These are phyloP conservation scores for Hypsopygia costalis DNA, from an alignment of 2,888 invertebrate species.

Conservation along the genomic window DNA sequence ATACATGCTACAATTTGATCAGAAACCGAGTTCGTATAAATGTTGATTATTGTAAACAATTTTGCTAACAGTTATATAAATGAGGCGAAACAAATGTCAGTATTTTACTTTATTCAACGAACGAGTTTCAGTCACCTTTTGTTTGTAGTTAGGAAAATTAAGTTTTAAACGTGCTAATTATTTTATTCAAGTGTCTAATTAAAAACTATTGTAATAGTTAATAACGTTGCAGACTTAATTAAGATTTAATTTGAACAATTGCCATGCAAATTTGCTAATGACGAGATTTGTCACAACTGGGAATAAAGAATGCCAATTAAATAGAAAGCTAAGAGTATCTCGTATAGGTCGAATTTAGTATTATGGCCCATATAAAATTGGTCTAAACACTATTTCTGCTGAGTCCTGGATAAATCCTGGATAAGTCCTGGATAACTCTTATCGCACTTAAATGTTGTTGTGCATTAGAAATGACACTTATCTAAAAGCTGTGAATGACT, in stretches of 20 bases:
- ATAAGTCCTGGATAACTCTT: too few relatives aligned
- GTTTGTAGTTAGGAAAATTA: conserved; percentile 3
- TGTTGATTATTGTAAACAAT: not conserved
- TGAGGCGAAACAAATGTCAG: conserved; percentile 1
- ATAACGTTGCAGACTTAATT: conserved; percentile 9
- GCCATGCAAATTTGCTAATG: conserved; percentile 23
- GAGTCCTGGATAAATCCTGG: conserved; percentile 60
- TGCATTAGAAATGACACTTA: conserved; percentile 40
- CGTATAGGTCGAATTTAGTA: conserved; percentile 50
- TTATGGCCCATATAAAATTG: conserved; percentile 63
- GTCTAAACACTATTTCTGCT: conserved; percentile 57
- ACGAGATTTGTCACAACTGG: conserved; percentile 26
- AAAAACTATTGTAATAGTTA: conserved; percentile 8
- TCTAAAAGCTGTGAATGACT: conserved; percentile 43
- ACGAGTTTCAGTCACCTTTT: not conserved
- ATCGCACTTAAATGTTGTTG: conserved; percentile 52
- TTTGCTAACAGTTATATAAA: not conserved
- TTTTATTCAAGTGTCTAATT: conserved; percentile 2
- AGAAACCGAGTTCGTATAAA: too few relatives aligned
- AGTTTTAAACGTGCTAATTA: conserved; percentile 9
- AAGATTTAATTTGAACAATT: conserved; percentile 17
- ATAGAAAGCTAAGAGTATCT: conserved; percentile 51
- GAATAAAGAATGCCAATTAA: conserved; percentile 46
- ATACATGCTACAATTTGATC: too few relatives aligned
- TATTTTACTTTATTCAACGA: not conserved